Percentiles rank a stretch among this genome's conserved stretches.
phyloP scores from a whole-genome alignment of 1,140 invertebrate species.

The Gonatopus flavifemur region DNA sequence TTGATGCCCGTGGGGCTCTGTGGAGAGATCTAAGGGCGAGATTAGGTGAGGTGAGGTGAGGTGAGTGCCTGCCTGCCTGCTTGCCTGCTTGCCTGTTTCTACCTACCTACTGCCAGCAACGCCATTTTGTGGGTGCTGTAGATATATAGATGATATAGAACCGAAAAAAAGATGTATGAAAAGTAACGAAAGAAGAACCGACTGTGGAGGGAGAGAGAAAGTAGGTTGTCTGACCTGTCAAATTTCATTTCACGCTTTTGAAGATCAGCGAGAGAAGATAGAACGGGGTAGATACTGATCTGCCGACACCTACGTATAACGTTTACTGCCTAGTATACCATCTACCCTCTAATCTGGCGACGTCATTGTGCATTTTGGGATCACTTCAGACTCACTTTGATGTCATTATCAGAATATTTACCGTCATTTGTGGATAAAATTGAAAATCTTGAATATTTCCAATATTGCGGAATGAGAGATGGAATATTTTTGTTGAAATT shows the following conservation, averaged over 20 bases:
- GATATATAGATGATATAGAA: too few relatives aligned
- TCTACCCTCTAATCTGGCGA: slow-evolving; percentile 27
- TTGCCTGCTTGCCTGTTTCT: too few relatives aligned
- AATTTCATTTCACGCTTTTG: slow-evolving; percentile 57
- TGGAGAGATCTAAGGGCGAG: too few relatives aligned
- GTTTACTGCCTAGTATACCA: slow-evolving; percentile 14
- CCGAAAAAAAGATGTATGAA: not conserved
- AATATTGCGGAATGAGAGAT: too few relatives aligned
- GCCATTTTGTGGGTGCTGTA: slow-evolving; percentile 38
- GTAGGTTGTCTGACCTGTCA: slow-evolving; percentile 47
- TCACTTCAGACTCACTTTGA: too few relatives aligned
- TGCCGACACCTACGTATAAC: slow-evolving; percentile 39
- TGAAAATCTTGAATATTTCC: too few relatives aligned
- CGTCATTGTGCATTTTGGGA: too few relatives aligned
- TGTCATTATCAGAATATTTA: too few relatives aligned
- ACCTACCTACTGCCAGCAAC: too few relatives aligned
- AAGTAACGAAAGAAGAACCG: not conserved
- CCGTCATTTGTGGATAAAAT: too few relatives aligned
- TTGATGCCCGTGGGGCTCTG: slow-evolving; percentile 45
- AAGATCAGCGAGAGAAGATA: slow-evolving; percentile 32
- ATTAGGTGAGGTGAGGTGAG: slow-evolving; percentile 38
- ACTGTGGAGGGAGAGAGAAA: not conserved
- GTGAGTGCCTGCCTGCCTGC: too few relatives aligned
- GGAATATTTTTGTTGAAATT: too few relatives aligned
- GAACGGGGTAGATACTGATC: slow-evolving; percentile 45